Percentiles rank a stretch among this genome's conserved stretches.
Conservation (phyloP, 2,888 invertebrate species). For the Bhutanitis thaidina region DNA sequence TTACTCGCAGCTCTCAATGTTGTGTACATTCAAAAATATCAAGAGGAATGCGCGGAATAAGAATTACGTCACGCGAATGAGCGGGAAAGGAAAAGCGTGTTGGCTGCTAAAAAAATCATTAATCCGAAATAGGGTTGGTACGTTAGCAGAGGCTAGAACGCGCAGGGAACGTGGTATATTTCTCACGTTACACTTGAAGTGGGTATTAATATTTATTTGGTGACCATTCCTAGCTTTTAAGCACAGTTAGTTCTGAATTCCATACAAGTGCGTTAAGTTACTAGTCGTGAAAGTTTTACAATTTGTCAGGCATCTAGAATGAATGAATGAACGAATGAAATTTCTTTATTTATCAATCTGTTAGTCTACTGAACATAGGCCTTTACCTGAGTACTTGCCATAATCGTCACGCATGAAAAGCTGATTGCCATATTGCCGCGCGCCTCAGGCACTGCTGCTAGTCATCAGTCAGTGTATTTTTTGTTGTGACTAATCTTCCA, state of each 20-base stretch:
- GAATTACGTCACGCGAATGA: constrained; percentile 6
- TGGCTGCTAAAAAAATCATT: constrained; percentile 1
- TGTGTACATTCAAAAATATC: constrained; percentile 6
- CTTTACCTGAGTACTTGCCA: too few relatives aligned
- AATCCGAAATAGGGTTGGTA: not conserved
- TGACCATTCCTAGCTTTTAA: not conserved
- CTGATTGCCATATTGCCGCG: too few relatives aligned
- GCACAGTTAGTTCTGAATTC: not conserved
- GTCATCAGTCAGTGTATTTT: too few relatives aligned
- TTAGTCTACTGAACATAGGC: too few relatives aligned
- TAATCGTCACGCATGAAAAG: too few relatives aligned
- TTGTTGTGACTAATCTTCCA: too few relatives aligned
- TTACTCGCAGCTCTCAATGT: constrained; percentile 4
- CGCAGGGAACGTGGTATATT: not conserved
- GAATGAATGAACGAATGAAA: too few relatives aligned
- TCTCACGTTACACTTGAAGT: not conserved
- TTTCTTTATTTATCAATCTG: too few relatives aligned
- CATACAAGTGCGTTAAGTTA: too few relatives aligned
- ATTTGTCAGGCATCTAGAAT: too few relatives aligned
- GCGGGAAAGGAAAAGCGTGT: constrained; percentile 10
- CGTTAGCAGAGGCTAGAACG: not conserved
- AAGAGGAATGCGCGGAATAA: constrained; percentile 7
- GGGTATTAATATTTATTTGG: not conserved
- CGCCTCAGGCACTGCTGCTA: too few relatives aligned
- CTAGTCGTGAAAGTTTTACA: too few relatives aligned